Evolutionary conservation across 2,888 invertebrate genomes (phyloP).

Genomic region (Lampropteryx suffumata): DNA sequence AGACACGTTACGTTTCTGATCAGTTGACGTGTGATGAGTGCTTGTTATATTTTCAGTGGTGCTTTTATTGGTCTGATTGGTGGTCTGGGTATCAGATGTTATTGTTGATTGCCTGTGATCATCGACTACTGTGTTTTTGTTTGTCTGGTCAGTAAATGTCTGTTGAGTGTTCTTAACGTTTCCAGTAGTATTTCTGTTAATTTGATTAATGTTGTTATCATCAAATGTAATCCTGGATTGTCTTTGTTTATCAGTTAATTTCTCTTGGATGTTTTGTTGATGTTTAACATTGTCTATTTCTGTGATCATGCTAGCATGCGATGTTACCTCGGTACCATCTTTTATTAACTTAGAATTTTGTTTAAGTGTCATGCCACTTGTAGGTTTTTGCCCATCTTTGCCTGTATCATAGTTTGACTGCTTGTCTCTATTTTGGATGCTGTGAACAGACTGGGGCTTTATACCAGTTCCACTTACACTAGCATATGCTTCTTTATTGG

Average conservation of each 20-base stretch:
- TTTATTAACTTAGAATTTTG: constrained; percentile 69
- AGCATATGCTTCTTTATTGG: constrained; percentile 77
- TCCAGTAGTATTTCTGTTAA: constrained; percentile 30
- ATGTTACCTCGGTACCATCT: constrained; percentile 69
- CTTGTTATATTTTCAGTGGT: constrained; percentile 35
- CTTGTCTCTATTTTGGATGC: constrained; percentile 78
- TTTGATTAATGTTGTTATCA: constrained; percentile 25
- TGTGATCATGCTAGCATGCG: constrained; percentile 64
- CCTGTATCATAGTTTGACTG: constrained; percentile 82
- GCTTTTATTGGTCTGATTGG: constrained; percentile 22
- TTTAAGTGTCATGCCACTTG: constrained; percentile 61
- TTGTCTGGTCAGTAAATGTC: constrained; percentile 30
- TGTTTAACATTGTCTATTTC: constrained; percentile 70
- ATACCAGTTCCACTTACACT: constrained; percentile 82
- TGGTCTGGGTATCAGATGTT: constrained; percentile 29
- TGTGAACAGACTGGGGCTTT: constrained; percentile 80
- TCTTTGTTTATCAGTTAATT: constrained; percentile 44
- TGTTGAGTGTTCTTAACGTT: constrained; percentile 31
- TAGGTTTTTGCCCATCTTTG: constrained; percentile 75
- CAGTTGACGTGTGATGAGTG: constrained; percentile 31
- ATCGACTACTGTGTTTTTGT: constrained; percentile 35
- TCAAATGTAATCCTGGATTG: constrained; percentile 35
- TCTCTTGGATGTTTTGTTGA: constrained; percentile 59
- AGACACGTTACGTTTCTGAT: constrained; percentile 33
- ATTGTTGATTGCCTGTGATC: constrained; percentile 34